These are phyloP conservation scores for Caenorhabditis inopinata DNA, from an alignment of 1,140 invertebrate species.

Conservation along the genomic window DNA sequence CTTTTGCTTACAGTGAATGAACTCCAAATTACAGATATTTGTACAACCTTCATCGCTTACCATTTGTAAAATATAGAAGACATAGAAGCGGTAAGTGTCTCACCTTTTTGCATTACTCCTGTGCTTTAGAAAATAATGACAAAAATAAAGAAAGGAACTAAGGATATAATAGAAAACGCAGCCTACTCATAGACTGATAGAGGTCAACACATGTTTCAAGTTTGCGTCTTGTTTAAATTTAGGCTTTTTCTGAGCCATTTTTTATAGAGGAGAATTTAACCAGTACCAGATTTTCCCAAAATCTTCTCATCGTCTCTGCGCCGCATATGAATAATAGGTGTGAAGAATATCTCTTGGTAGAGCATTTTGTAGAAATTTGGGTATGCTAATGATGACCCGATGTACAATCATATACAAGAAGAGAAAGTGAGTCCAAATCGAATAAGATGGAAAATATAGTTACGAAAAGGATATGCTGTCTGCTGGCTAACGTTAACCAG, in stretches of 20 bases:
- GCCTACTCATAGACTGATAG: too few relatives aligned
- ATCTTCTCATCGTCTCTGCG: neutral
- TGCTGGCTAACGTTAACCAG: neutral
- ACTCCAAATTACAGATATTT: too few relatives aligned
- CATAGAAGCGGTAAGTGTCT: too few relatives aligned
- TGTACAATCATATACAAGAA: neutral
- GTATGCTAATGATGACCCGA: neutral
- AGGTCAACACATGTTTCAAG: neutral
- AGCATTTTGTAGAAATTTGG: neutral
- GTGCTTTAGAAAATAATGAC: neutral
- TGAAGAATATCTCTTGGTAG: constrained; percentile 26
- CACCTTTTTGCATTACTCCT: neutral
- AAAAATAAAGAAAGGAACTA: neutral
- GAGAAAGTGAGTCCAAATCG: neutral
- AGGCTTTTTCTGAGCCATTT: neutral
- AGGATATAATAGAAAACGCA: neutral
- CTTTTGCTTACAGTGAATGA: too few relatives aligned
- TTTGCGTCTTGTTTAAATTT: constrained; percentile 28
- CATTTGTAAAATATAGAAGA: too few relatives aligned
- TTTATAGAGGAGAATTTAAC: neutral
- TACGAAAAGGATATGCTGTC: neutral
- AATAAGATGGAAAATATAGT: neutral
- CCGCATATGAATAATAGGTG: constrained; percentile 20
- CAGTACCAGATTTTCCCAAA: neutral
- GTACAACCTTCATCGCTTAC: too few relatives aligned